Conservation (phyloP, 2,113 vertebrate genomes). For the Catharus fuscescens region DNA sequence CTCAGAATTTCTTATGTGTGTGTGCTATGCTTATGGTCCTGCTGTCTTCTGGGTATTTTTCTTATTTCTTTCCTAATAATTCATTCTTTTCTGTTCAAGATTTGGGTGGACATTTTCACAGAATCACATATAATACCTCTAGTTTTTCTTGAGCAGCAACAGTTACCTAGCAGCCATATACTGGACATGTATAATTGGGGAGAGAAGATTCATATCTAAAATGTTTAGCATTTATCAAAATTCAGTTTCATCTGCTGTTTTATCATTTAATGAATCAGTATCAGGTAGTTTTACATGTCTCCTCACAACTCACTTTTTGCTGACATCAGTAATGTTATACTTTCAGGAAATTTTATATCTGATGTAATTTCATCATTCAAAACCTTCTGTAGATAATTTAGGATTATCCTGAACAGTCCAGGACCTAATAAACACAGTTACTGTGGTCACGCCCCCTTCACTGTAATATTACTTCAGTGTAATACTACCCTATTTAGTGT, state of each 20-base stretch:
- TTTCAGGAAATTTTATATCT: neutral
- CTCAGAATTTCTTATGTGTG: neutral
- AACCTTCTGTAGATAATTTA: neutral
- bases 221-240: neutral
- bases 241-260: neutral
- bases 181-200: neutral
- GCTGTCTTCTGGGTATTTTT: neutral
- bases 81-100: neutral
- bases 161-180: neutral
- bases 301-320: neutral
- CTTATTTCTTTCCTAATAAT: neutral
- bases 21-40: neutral
- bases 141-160: neutral
- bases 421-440: neutral
- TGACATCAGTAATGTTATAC: neutral
- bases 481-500: neutral
- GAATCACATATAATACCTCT: neutral
- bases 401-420: neutral
- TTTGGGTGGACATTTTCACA: neutral
- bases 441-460: neutral
- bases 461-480: neutral
- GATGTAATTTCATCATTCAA: neutral
- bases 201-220: neutral
- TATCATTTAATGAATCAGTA: neutral
- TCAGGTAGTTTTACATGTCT: neutral